phyloP scores from a whole-genome alignment of 2,888 invertebrate genomes.

The Vanessa cardui region DNA sequence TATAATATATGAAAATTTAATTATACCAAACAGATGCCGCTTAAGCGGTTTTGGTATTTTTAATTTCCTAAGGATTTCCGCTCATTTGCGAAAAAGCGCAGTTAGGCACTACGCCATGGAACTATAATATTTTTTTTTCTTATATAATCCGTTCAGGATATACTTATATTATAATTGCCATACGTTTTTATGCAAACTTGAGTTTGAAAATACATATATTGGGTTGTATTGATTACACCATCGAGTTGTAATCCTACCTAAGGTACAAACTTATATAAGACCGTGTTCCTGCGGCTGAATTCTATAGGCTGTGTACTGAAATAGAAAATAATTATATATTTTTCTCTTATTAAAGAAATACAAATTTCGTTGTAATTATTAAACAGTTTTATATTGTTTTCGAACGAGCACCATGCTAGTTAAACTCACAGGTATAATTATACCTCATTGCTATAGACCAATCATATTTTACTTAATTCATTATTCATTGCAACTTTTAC shows the following conservation, averaged over 20 bases:
- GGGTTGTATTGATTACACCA: conserved; percentile 6
- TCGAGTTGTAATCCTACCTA: conserved; percentile 19
- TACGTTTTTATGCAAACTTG: background rate
- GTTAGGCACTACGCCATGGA: background rate
- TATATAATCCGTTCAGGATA: background rate
- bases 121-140: background rate
- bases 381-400: conserved; percentile 11
- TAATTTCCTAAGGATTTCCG: background rate
- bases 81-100: background rate
- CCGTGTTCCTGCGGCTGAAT: conserved; percentile 16
- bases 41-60: background rate
- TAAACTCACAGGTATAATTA: background rate
- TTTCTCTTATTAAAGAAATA: conserved; percentile 9
- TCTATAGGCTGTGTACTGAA: conserved; percentile 37
- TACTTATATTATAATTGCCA: background rate
- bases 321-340: conserved; percentile 26
- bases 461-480: background rate
- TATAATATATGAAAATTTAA: conserved; percentile 1
- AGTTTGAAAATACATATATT: background rate
- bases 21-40: background rate
- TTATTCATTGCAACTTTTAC: background rate
- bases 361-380: conserved; percentile 18
- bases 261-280: conserved; percentile 26
- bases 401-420: conserved; percentile 5
- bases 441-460: background rate